Base-by-base conservation (phyloP, 2,113 vertebrate species). In the Lamprologus ornatipinnis region DNA sequence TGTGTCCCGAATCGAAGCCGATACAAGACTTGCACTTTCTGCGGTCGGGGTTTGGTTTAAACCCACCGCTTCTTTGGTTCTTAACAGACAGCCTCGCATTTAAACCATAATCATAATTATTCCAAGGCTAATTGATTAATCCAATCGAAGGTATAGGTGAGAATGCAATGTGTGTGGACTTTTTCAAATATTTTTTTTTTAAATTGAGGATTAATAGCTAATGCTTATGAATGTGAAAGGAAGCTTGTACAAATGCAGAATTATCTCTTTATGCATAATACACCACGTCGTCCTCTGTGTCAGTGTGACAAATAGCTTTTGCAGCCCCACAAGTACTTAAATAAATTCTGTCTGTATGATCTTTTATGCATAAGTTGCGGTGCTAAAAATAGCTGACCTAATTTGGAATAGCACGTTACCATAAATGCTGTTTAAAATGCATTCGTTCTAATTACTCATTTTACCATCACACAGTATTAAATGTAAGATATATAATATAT, bases 361-460 rank as follows among this genome's bases (percentile, higher is more conserved):
- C 81, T 91, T 93, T 93, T 89, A 92, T 93, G 93, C 91, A 91
- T 91, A 90, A 89, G 89, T 88, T 85, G 47, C 21, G 42, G 85
- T 9, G 91, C 92, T 94, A 93, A 92, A 93, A 94, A 94, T 94
- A 95, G 85, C 55, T 91, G 92, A 93, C 94, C 94, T 83, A 90
- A 90, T 95, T 95, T 92, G 83, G 81, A 84, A 86, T 84, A 89
- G 87, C 63, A 84, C n/a, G 87, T 94, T 91, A 89, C 82, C 88
- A 89, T 91, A 92, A 89, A 88, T 82, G 80, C 78, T 87, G 73
- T 89, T 95, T 92, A 58, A 94, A 94, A 92, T 92, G 14, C 86
- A 90, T 92, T 87, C 42, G 2, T 55, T 87, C 57, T 81, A 90
- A 83, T 90, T 82, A 86, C 58, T 73, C 23, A 65, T 80, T 84